Evolutionary conservation across 2,888 invertebrate species (phyloP).

Genomic region (Catocala nupta): DNA sequence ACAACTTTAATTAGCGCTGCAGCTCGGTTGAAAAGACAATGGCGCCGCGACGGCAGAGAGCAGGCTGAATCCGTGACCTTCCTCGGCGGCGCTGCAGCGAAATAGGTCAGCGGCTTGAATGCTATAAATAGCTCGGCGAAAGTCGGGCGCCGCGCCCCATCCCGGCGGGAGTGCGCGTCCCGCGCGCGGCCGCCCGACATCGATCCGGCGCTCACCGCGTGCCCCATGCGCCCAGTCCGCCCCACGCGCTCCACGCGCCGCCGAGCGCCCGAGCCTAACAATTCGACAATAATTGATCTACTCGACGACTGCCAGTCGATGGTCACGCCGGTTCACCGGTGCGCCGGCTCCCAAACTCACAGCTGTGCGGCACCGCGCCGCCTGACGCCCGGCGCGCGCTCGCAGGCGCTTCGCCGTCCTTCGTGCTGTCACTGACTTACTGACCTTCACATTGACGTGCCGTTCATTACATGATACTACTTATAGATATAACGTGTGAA

Average conservation of each 20-base stretch:
- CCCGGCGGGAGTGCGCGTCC: constrained; percentile 69
- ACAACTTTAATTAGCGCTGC: constrained; percentile 86
- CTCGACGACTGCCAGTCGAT: constrained; percentile 37
- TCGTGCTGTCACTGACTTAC: constrained; percentile 3
- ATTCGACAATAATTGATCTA: constrained; percentile 60
- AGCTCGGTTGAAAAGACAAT: constrained; percentile 83
- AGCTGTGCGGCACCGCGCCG: too few relatives aligned
- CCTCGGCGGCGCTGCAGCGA: constrained; percentile 83
- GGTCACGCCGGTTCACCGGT: constrained; percentile 18
- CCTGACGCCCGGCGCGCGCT: too few relatives aligned
- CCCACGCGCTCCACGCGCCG: constrained; percentile 41
- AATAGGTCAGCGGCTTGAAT: constrained; percentile 87
- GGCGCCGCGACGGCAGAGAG: constrained; percentile 82
- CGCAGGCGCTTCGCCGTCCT: background rate
- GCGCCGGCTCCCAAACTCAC: background rate
- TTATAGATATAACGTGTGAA: too few relatives aligned
- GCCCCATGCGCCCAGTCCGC: constrained; percentile 47
- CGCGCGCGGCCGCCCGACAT: constrained; percentile 64
- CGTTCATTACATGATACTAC: background rate
- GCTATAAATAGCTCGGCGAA: constrained; percentile 87
- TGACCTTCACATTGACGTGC: constrained; percentile 8
- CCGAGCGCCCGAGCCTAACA: constrained; percentile 55
- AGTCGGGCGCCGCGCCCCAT: constrained; percentile 84
- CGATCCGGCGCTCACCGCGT: constrained; percentile 57
- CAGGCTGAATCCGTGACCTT: constrained; percentile 86